Percentiles rank a stretch among this genome's conserved stretches.
Evolutionary conservation across 2,797 vertebrate species (phyloP).

Genomic region (Pteronotus mesoamericanus): DNA sequence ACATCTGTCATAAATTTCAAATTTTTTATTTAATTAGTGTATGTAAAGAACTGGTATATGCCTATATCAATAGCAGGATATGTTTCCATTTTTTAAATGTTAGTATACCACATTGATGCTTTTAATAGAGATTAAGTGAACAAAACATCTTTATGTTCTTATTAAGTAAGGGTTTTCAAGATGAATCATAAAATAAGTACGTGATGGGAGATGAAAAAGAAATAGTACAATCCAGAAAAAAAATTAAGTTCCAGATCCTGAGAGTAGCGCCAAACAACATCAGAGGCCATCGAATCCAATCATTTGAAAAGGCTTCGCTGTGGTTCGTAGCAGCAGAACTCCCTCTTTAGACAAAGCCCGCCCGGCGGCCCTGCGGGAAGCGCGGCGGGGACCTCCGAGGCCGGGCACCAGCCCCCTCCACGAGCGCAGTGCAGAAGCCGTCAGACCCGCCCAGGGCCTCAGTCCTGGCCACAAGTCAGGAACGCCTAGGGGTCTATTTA

Average conservation of each 20-base stretch:
- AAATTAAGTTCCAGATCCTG: neutral
- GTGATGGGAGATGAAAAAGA: neutral
- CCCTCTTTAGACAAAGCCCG: neutral
- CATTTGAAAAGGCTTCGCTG: slow-evolving; percentile 1
- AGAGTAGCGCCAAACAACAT: neutral
- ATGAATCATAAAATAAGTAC: neutral
- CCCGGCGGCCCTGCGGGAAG: no score
- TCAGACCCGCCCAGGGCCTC: neutral
- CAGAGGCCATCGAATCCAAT: neutral
- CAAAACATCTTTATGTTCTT: neutral
- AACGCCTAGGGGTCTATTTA: neutral
- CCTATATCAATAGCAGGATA: slow-evolving; percentile 16
- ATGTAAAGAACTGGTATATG: slow-evolving; percentile 48
- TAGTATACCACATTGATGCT: neutral
- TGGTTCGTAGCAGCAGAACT: neutral
- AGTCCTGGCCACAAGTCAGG: neutral
- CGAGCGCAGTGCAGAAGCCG: neutral
- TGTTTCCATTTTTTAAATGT: slow-evolving; percentile 57
- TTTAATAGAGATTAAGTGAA: slow-evolving; percentile 40
- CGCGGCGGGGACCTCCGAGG: fast-evolving
- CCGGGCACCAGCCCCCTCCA: fast-evolving
- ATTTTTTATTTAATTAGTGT: slow-evolving; percentile 34
- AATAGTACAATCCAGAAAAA: slow-evolving; percentile 18
- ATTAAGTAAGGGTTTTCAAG: neutral
- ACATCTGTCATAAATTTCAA: slow-evolving; percentile 65